These are phyloP conservation scores for Platysteira castanea DNA, from an alignment of 2,113 vertebrate genomes.

Conservation along the genomic window DNA sequence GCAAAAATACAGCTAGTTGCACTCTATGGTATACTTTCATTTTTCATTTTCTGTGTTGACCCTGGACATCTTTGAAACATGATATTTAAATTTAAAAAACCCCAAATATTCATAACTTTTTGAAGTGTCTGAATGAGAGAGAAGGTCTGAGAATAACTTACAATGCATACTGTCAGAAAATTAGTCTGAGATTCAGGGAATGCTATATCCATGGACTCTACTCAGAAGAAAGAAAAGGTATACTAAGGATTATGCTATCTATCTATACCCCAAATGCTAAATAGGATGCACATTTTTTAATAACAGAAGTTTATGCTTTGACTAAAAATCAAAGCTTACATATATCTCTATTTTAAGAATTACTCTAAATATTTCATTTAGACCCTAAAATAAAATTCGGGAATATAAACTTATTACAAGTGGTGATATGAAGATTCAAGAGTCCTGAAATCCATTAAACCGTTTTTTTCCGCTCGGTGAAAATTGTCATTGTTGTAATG, in stretches of 20 bases:
- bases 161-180: neutral
- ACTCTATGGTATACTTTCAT: neutral
- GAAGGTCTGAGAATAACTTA: neutral
- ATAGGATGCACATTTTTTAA: neutral
- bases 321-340: neutral
- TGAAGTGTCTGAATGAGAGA: neutral
- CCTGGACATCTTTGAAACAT: neutral
- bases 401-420: neutral
- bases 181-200: neutral
- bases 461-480: neutral
- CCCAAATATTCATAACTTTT: neutral
- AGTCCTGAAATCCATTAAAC: neutral
- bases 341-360: neutral
- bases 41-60: neutral
- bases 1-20: neutral
- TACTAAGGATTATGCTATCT: neutral
- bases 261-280: neutral
- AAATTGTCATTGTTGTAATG: neutral
- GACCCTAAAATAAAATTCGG: neutral
- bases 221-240: neutral
- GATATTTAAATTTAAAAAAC: neutral
- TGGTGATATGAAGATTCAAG: neutral
- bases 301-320: neutral
- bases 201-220: neutral
- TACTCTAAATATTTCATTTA: neutral